These are phyloP conservation scores for Eumerus sabulonum DNA, from an alignment of 2,888 invertebrate genomes.

Conservation along the genomic window DNA sequence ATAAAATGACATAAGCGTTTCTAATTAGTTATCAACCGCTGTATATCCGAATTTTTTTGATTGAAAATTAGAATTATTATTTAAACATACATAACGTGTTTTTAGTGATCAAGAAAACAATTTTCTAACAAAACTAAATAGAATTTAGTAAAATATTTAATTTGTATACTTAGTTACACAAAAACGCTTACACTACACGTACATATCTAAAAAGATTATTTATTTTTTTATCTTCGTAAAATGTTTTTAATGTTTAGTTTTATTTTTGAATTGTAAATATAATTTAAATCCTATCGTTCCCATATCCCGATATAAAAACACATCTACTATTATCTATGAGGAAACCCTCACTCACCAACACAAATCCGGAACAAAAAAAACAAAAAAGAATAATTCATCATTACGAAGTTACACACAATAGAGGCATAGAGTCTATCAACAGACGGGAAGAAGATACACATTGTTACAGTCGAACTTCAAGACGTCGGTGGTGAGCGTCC, in stretches of 20 bases:
- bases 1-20: too few relatives aligned
- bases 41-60: neutral
- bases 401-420: too few relatives aligned
- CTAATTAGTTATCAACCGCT: too few relatives aligned
- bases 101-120: conserved; percentile 11
- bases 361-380: neutral
- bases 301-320: conserved; percentile 15
- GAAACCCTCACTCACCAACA: conserved; percentile 7
- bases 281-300: conserved; percentile 17
- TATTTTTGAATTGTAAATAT: conserved; percentile 1
- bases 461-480: too few relatives aligned
- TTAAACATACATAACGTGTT: neutral
- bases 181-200: conserved; percentile 16
- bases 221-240: neutral
- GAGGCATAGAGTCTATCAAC: too few relatives aligned
- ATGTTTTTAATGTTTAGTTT: neutral
- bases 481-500: too few relatives aligned
- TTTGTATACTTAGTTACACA: conserved; percentile 6
- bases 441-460: too few relatives aligned
- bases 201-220: conserved; percentile 18
- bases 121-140: conserved; percentile 26
- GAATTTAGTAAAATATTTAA: conserved; percentile 2
- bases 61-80: neutral
- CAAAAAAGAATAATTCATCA: too few relatives aligned
- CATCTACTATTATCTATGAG: conserved; percentile 4